phyloP scores from a whole-genome alignment of 1,140 invertebrate species.

The Cephus cinctus region DNA sequence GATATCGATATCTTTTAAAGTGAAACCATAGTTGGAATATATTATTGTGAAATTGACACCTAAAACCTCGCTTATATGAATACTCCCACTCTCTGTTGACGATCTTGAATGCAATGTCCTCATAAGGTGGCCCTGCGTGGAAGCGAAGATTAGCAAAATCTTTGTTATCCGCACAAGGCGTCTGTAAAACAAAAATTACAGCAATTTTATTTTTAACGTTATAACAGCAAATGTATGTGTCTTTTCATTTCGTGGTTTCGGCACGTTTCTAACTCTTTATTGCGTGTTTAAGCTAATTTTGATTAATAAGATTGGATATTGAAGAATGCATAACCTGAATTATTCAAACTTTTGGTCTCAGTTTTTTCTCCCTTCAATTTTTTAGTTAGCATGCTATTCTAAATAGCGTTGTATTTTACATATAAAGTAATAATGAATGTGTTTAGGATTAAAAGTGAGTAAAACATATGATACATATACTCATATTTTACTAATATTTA shows the following conservation, averaged over 20 bases:
- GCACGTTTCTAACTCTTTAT: no score
- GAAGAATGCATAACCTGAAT: no score
- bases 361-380: no score
- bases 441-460: no score
- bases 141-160: slow-evolving; percentile 96
- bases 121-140: slow-evolving; percentile 96
- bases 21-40: slow-evolving; percentile 99
- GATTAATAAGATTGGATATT: no score
- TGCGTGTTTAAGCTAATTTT: no score
- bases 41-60: slow-evolving; percentile 99
- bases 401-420: no score
- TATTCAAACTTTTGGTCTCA: no score
- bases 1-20: slow-evolving; percentile 96
- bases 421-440: no score
- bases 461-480: no score
- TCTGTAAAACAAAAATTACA: slow-evolving; percentile 60
- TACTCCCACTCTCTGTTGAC: slow-evolving; percentile 99
- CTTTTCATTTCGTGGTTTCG: neutral
- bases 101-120: slow-evolving; percentile 99
- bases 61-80: slow-evolving; percentile 96
- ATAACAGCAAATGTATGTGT: slow-evolving; percentile 3
- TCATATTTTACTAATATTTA: no score
- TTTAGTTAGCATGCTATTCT: no score
- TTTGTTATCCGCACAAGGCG: slow-evolving; percentile 85
- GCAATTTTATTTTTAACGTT: neutral